Base-by-base conservation (phyloP, 2,888 invertebrate genomes). In the Tetrapedia diversipes region DNA sequence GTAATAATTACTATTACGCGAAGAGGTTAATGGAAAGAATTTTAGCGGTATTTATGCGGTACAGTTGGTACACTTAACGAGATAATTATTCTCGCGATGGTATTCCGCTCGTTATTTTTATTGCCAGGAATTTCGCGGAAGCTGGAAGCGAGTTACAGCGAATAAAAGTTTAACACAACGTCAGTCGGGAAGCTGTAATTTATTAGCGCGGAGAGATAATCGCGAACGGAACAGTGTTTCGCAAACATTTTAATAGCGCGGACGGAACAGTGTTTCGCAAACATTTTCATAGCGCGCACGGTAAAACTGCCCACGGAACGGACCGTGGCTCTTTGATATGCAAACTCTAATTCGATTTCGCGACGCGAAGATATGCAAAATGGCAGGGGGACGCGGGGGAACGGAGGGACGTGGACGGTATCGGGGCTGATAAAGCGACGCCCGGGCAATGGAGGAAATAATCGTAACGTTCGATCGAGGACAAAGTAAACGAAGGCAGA, bases 281-380 rank as follows among this genome's bases (percentile, higher is more conserved):
- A 51, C 37, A 51, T 49, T 51, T 63, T 37, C 49, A 19, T 19
- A 29, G 39, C 39, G 49, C n/a, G 11, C n/a, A n/a, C 60, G 29
- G 4, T 22, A 10, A 60, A 41, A 29, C 34, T 34, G 8, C 27
- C 14, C 27, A 10, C 16, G n/a, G 16, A 22, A 7, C 11, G n/a
- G 16, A 16, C 19, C 1, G n/a, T n/a, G 22, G 7, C n/a, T 45
- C 56, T 53, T 49, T 53, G 51, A 51, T 29, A 34, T 32, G 54
- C 54, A 57, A 27, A 34, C 19, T 34, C 43, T 57, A 37, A 57
- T 66, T 51, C 54, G 32, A 57, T 66, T 56, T 39, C 47, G 37
- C 29, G 34, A 41, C 57, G 27, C 24, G 59, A 68, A 54, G 53
- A 64, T 64, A 64, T 22, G 64, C 41, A 41, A 32, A 53, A 27